Evolutionary conservation across 1,140 invertebrate genomes (phyloP).

Genomic region (Plectrocnemia conspersa): DNA sequence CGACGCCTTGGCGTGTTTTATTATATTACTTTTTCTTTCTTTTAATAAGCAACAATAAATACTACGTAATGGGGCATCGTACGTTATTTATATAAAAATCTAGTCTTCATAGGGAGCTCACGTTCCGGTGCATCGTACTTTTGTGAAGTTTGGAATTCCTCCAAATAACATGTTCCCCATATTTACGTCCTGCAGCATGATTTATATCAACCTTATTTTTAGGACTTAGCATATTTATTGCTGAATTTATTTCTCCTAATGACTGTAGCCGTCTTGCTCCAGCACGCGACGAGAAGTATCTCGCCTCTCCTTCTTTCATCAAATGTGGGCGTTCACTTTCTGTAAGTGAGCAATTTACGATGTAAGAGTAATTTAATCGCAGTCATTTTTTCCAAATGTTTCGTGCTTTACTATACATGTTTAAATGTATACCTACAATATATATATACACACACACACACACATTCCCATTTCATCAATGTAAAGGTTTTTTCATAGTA

Average conservation of each 20-base stretch:
- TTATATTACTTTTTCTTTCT: no score
- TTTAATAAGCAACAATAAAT: no score
- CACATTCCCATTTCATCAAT: no score
- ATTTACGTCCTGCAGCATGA: slow-evolving; percentile 34
- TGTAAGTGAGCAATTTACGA: slow-evolving; percentile 35
- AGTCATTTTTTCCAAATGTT: slow-evolving; percentile 27
- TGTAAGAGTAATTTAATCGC: slow-evolving; percentile 34
- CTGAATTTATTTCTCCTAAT: slow-evolving; percentile 37
- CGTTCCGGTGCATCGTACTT: slow-evolving; percentile 1
- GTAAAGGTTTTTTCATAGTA: no score
- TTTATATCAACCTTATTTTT: slow-evolving; percentile 36
- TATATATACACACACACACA: no score
- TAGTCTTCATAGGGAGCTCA: no score
- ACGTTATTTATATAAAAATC: no score
- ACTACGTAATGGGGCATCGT: no score
- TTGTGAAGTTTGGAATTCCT: slow-evolving; percentile 24
- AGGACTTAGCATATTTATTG: slow-evolving; percentile 37
- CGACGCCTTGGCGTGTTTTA: no score
- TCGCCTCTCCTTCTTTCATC: slow-evolving; percentile 16
- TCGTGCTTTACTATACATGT: slow-evolving; percentile 19
- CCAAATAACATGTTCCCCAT: slow-evolving; percentile 36
- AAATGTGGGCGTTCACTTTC: slow-evolving; percentile 15
- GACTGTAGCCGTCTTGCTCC: slow-evolving; percentile 30
- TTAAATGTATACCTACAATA: no score
- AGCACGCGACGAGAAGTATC: background rate